Conservation (phyloP, 2,888 invertebrate species). For the Epistrophe grossulariae region DNA sequence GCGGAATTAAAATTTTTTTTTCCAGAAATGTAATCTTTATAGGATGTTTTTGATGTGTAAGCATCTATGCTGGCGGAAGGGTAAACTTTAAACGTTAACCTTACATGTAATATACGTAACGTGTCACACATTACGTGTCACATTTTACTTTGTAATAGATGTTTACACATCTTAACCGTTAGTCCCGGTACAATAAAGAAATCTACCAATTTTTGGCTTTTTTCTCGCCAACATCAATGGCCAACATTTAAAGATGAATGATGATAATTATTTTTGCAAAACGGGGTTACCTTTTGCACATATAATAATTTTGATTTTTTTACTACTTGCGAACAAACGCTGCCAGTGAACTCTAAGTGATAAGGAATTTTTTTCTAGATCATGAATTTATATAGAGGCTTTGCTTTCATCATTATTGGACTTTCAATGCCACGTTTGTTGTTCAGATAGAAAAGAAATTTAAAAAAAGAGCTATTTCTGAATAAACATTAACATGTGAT, state of each 20-base stretch:
- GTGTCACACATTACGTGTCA: no score
- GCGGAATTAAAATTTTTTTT: no score
- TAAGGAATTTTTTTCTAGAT: slow-evolving; percentile 27
- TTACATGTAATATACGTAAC: no score
- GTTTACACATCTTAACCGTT: no score
- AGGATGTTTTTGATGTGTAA: no score
- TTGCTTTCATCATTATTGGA: not conserved
- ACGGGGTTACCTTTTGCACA: not conserved
- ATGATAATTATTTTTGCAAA: not conserved
- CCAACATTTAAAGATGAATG: not conserved
- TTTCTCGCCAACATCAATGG: not conserved
- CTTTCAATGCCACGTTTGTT: slow-evolving; percentile 36
- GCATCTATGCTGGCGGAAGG: no score
- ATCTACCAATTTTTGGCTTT: no score
- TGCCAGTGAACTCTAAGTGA: slow-evolving; percentile 29
- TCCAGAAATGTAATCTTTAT: no score
- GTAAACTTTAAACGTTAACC: no score
- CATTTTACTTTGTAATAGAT: no score
- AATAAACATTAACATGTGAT: slow-evolving; percentile 6
- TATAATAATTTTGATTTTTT: not conserved
- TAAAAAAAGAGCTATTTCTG: not conserved
- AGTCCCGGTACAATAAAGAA: no score
- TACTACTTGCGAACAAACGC: not conserved
- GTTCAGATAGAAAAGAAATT: not conserved
- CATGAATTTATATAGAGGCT: slow-evolving; percentile 20